A percentile compares a stretch with the other conserved stretches of the same genome.
These are phyloP conservation scores for Megastigmus dorsalis DNA, from an alignment of 2,888 invertebrate species.

Conservation along the genomic window DNA sequence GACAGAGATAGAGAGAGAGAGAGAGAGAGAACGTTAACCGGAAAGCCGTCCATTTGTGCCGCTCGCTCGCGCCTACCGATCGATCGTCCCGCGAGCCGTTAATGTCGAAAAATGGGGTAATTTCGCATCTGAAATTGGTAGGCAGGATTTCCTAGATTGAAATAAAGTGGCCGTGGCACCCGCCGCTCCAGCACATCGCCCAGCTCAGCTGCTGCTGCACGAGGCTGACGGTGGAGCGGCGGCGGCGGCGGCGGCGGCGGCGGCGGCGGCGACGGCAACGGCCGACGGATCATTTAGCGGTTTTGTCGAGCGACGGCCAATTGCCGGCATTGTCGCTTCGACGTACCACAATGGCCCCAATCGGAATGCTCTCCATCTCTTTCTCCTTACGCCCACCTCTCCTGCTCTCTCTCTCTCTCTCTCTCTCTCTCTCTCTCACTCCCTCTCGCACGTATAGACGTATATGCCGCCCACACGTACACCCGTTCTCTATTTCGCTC, in stretches of 20 bases:
- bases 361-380: constrained; percentile 69
- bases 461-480: not conserved
- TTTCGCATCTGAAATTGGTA: constrained; percentile 69
- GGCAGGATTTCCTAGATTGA: constrained; percentile 73
- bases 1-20: not conserved
- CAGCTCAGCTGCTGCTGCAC: too few species aligned
- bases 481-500: not conserved
- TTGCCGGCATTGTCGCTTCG: constrained; percentile 75
- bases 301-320: constrained; percentile 75
- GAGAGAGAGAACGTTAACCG: constrained; percentile 29
- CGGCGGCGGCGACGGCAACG: constrained; percentile 66
- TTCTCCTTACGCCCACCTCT: constrained; percentile 27
- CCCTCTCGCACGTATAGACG: constrained; percentile 3
- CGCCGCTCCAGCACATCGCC: too few species aligned
- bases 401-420: constrained; percentile 36
- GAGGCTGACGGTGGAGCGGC: too few species aligned
- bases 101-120: constrained; percentile 70
- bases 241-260: not conserved
- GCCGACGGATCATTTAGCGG: constrained; percentile 74
- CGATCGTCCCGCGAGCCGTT: constrained; percentile 62
- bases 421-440: constrained; percentile 33
- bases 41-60: constrained; percentile 63
- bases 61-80: constrained; percentile 60
- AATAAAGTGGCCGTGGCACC: constrained; percentile 72
- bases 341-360: constrained; percentile 75